phyloP scores from a whole-genome alignment of 2,888 invertebrate species.

The Villa cingulata region DNA sequence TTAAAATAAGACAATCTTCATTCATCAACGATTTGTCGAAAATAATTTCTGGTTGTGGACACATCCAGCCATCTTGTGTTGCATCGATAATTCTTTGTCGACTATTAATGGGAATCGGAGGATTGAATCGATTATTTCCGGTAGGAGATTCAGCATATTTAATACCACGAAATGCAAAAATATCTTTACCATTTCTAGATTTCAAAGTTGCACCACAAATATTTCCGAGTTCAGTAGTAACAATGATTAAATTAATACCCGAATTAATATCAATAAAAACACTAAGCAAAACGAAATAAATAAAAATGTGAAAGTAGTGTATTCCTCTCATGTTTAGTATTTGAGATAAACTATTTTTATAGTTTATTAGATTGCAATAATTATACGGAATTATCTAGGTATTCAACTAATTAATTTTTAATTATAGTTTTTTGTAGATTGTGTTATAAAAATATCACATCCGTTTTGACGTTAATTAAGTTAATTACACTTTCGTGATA shows the following conservation, averaged over 20 bases:
- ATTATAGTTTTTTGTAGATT: too few species aligned
- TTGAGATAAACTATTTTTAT: too few species aligned
- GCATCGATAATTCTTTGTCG: constrained; percentile 34
- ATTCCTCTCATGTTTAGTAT: too few species aligned
- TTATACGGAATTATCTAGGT: too few species aligned
- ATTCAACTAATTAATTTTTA: too few species aligned
- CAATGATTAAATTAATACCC: constrained; percentile 18
- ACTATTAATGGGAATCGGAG: constrained; percentile 37
- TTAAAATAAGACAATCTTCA: constrained; percentile 43
- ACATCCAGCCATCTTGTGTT: constrained; percentile 33
- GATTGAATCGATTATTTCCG: constrained; percentile 23
- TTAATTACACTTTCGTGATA: too few species aligned
- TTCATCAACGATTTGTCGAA: constrained; percentile 24
- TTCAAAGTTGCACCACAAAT: not conserved
- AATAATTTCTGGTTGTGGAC: constrained; percentile 34
- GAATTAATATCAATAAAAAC: not conserved
- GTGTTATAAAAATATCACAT: too few species aligned
- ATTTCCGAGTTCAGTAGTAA: not conserved
- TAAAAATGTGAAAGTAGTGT: too few species aligned
- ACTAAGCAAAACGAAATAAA: not conserved
- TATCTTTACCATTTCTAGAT: constrained; percentile 17
- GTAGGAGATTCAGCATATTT: constrained; percentile 35
- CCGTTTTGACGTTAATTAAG: too few species aligned
- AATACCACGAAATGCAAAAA: constrained; percentile 26
- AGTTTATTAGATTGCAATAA: too few species aligned